Base-by-base conservation (phyloP, 2,888 invertebrate species). In the Harpalus rubripes region DNA sequence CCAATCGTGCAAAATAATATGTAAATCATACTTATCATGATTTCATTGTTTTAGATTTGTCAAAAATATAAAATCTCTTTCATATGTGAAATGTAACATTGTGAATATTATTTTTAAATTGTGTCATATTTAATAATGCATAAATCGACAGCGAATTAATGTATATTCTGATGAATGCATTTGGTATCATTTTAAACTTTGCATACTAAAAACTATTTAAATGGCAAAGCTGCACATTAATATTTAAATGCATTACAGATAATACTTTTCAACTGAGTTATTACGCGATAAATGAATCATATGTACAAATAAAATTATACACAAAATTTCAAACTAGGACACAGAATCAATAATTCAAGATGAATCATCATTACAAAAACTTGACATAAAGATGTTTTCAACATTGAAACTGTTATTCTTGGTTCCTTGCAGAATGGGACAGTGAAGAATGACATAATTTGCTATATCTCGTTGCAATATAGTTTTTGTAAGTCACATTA, bases 301-400 rank as follows among this genome's bases (percentile, higher is more conserved):
- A 18, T 6, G 59, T 18, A 8, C 18, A 16, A 18, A 16, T 18
- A 16, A 61, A 61, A 15, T 56, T 15, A 1, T 4, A 12, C 56
- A 15, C 18, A 61, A 61, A 61, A 59, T 18, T 59, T 22, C 26
- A 63, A 63, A 63, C 18, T 63, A 22, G 7, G 26, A 12, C 18
- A 63, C 63, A 18, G 12, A 63, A 63, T 63, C 26, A 63, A 63
- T 63, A 63, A 63, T 52, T 52, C 44, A 52, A 52, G 44, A 52
- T 52, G 44, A 52, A 52, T 52, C 44, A 52, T 52, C 44, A 52
- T 52, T 52, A 52, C 44, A 52, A 52, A 52, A 52, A 52, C 5
- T 52, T 8, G 44, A 10, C 44, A 44, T 44, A 44, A 7, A 44
- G 44, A 52, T 32, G 6, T 32, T 32, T 32, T 32, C 32, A 32